Percentiles rank a stretch among this genome's conserved stretches.
These are phyloP conservation scores for Spilarctia lutea DNA, from an alignment of 2,888 invertebrate genomes.

Conservation along the genomic window DNA sequence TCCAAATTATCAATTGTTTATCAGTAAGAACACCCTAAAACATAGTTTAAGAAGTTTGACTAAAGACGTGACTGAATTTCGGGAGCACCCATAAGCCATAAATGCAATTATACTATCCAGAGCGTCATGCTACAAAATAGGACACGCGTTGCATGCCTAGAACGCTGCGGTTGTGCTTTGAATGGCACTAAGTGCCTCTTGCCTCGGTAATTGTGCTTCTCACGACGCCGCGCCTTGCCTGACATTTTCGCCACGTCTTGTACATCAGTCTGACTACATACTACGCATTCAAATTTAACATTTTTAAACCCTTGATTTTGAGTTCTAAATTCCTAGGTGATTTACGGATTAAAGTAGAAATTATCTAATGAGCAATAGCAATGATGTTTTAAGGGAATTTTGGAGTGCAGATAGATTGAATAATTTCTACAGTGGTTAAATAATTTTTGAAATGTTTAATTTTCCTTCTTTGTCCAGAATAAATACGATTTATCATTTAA, in stretches of 20 bases:
- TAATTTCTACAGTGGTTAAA: background rate
- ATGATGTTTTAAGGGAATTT: background rate
- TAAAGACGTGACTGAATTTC: background rate
- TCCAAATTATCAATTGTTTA: background rate
- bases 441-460: background rate
- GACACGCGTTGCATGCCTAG: conserved; percentile 38
- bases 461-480: background rate
- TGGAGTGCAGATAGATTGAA: background rate
- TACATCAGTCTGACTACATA: conserved; percentile 30
- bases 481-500: background rate
- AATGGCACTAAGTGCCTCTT: conserved; percentile 72
- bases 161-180: conserved; percentile 57
- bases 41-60: background rate
- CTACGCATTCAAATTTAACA: background rate
- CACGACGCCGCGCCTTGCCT: conserved; percentile 39
- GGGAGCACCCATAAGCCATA: conserved; percentile 18
- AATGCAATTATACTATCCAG: conserved; percentile 34
- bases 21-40: background rate
- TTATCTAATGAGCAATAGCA: background rate
- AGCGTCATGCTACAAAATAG: conserved; percentile 14
- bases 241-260: conserved; percentile 34
- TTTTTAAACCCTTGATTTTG: background rate
- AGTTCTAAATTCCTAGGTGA: background rate
- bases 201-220: conserved; percentile 68
- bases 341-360: background rate